phyloP scores from a whole-genome alignment of 2,888 invertebrate genomes.

The Drosophila differens region DNA sequence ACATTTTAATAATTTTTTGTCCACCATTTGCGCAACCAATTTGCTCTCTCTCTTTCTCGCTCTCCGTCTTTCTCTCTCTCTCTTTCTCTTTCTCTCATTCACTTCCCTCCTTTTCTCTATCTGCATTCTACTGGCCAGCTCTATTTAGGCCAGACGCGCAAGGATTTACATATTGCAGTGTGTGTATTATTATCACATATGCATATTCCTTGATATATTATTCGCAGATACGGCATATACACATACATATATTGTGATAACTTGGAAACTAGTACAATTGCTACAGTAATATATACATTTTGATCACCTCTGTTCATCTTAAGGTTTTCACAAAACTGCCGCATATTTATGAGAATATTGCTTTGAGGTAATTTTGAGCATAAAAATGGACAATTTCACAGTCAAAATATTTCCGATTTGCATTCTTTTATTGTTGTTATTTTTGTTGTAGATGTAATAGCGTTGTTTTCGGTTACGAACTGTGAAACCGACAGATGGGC shows the following conservation, averaged over 20 bases:
- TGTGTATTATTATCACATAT: conserved; percentile 9
- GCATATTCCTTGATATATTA: not conserved
- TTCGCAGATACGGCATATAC: not conserved
- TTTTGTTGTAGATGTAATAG: conserved; percentile 22
- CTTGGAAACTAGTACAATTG: not conserved
- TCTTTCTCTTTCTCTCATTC: not conserved
- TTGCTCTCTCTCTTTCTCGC: not conserved
- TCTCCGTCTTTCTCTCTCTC: not conserved
- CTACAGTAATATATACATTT: not conserved
- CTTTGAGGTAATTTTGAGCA: not conserved
- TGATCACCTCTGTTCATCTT: not conserved
- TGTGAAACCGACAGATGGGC: not conserved
- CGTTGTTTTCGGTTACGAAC: conserved; percentile 18
- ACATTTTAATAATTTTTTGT: not conserved
- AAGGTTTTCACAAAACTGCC: not conserved
- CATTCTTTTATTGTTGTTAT: conserved; percentile 8
- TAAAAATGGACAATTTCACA: conserved; percentile 15
- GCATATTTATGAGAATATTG: not conserved
- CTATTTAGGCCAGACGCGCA: not conserved
- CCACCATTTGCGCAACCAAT: no score
- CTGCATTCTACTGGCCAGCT: not conserved
- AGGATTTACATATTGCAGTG: not conserved
- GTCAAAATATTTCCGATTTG: conserved; percentile 11
- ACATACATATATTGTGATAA: not conserved
- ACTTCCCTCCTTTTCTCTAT: not conserved